These are phyloP conservation scores for Eucera pruinosa DNA, from an alignment of 2,888 invertebrate species.

Conservation along the genomic window DNA sequence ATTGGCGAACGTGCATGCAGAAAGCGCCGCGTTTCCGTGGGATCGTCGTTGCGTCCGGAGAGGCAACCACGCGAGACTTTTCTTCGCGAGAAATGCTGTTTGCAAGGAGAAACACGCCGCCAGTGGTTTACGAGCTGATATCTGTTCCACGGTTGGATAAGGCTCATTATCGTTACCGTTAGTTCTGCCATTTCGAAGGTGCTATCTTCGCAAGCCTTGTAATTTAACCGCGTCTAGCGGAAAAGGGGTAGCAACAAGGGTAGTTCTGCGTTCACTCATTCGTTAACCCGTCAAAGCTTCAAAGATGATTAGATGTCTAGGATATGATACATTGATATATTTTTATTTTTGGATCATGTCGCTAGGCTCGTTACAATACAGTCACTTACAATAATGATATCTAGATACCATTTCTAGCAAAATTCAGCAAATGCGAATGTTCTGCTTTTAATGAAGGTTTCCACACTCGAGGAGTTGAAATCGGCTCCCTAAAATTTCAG, in stretches of 20 bases:
- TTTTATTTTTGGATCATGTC: background rate
- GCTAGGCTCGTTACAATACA: no score
- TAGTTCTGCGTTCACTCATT: constrained; percentile 75
- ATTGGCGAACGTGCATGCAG: background rate
- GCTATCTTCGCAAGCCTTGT: constrained; percentile 23
- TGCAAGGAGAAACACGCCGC: constrained; percentile 20
- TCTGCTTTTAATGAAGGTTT: no score
- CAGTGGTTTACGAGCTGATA: constrained; percentile 47
- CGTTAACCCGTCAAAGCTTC: constrained; percentile 55
- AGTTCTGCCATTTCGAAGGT: constrained; percentile 40
- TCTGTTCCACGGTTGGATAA: constrained; percentile 50
- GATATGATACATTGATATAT: background rate
- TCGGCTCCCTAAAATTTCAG: no score
- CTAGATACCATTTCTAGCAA: no score
- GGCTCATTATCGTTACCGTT: constrained; percentile 62
- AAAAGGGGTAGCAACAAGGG: constrained; percentile 41
- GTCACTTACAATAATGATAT: no score
- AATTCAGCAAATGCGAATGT: no score
- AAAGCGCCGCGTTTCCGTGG: constrained; percentile 12
- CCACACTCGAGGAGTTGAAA: no score
- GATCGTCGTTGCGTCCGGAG: constrained; percentile 3
- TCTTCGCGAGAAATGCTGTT: constrained; percentile 29
- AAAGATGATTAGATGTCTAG: background rate
- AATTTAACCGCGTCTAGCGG: constrained; percentile 14
- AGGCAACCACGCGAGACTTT: constrained; percentile 28